Percentiles rank a stretch among this genome's conserved stretches.
phyloP scores from a whole-genome alignment of 1,140 invertebrate species.

The Heliothis virescens region DNA sequence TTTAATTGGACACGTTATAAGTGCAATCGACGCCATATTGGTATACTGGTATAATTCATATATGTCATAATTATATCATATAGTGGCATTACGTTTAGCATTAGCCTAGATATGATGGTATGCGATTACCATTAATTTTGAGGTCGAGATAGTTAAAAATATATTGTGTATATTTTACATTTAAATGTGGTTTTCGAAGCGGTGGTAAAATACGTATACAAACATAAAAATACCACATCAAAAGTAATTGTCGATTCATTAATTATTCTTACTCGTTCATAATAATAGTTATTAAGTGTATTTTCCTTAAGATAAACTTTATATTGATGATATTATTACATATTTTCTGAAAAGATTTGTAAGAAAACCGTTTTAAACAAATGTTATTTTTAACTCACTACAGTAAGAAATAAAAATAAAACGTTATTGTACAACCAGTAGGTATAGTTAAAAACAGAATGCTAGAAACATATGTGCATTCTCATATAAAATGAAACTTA shows the following conservation, averaged over 20 bases:
- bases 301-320: too few relatives aligned
- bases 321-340: too few relatives aligned
- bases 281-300: too few relatives aligned
- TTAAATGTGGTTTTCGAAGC: too few relatives aligned
- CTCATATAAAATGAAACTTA: slow-evolving; percentile 11
- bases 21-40: slow-evolving; percentile 25
- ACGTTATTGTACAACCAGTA: not conserved
- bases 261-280: too few relatives aligned
- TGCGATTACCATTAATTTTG: slow-evolving; percentile 40
- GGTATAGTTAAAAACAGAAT: not conserved
- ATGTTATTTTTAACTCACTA: not conserved
- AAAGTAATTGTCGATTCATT: too few relatives aligned
- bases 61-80: slow-evolving; percentile 33
- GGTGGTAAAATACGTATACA: too few relatives aligned
- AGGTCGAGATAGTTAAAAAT: slow-evolving; percentile 16
- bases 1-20: slow-evolving; percentile 35
- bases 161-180: slow-evolving; percentile 11
- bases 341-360: too few relatives aligned
- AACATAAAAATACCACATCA: not conserved
- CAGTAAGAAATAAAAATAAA: not conserved
- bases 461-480: not conserved
- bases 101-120: slow-evolving; percentile 38
- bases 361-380: too few relatives aligned
- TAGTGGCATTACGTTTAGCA: slow-evolving; percentile 31
- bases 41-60: slow-evolving; percentile 34